Evolutionary conservation across 2,113 vertebrate species (phyloP), one percentile per base, ranked within the genome.

Genomic region (Phalacrocorax pelagicus): DNA sequence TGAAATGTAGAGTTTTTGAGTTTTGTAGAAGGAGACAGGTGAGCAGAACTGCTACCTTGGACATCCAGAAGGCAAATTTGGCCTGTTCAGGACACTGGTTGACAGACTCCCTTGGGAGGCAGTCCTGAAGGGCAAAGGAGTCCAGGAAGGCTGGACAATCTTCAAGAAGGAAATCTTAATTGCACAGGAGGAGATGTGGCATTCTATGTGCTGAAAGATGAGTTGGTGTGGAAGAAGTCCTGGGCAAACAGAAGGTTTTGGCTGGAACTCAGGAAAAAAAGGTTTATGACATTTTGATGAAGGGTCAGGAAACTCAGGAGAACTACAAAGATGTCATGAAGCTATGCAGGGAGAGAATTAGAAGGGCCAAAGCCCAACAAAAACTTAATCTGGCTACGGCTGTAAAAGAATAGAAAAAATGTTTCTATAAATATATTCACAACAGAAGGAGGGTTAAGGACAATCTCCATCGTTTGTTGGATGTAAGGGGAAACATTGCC

Each of bases 171-270:
- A 66, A 77, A 62, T 57, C 14, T 44, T 77, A 85, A 66, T 46
- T 46, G 20, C 2, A 1, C 42, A 13, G 26, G 14, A 65, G 27
- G 13, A 38, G 69, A 27, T 14, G 1, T 15, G 42, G 42, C 2
- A 55, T 13, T 4, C 27, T 1, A 2, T 2, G 1, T 36, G 8
- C 24, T 0, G 0, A 36, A 52, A 82, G 19, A 34, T 14, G 29
- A 63, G 5, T 8, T 6, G 2, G 5, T 6, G 2, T 36, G 22
- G 15, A 73, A 29, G 13, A 13, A 24, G 13, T 1, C 11, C 42
- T 23, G 23, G 3, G 5, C 59, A 47, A 73, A 51, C 7, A 83
- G 23, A 66, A 6, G 44, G 3, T 3, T 61, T 55, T 46, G 11
- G 2, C 4, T 32, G n/a, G 5, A 72, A 51, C 62, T 57, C 11